Base-by-base conservation (phyloP, 2,113 vertebrate genomes). In the Mola mola region DNA sequence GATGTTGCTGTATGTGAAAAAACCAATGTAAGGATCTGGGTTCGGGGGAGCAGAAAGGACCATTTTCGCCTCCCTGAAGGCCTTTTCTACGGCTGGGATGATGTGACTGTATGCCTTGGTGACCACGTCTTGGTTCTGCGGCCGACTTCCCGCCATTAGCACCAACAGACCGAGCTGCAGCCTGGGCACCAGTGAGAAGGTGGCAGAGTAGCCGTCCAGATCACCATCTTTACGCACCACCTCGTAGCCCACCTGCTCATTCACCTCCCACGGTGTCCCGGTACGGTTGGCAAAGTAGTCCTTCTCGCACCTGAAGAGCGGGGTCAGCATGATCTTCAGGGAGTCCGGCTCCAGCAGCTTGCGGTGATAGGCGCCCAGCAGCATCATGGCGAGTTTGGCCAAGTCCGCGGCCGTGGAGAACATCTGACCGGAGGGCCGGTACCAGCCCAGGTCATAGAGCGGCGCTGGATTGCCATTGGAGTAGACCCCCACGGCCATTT, bases 361-460 rank as follows among this genome's bases (percentile, higher is more conserved):
- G 12, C 68, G 91, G 73, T 93, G 92, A 42, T 92, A 94, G 0
- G 93, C 82, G 0, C 95, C 95, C 73, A 97, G 38, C 16, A 97
- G 91, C 64, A 91, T 88, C 94, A 94, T 92, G 16, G 92, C 93
- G 11, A 99, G 79, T 84, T 95, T 98, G 82, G 95, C 95, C 70
- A 98, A 70, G 86, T 99, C 96, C 0, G 95, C 94, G 0, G 94
- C 75, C 0, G 95, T 98, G 50, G 96, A 98, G 73, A 93, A 97
- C 96, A 96, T 98, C 88, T 98, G 96, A 6, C 96, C 96, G 0
- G 95, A 96, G 3, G 96, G 97, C 1, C 95, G 90, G 66, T 97
- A 98, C 95, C 97, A 98, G 65, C 95, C 95, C 1, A 97, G 90
- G 68, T 98, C 95, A 1, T 96, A 98, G 7, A 98, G 93, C 0